phyloP scores from a whole-genome alignment of 2,888 invertebrate genomes.

The Trichopria drosophilae region DNA sequence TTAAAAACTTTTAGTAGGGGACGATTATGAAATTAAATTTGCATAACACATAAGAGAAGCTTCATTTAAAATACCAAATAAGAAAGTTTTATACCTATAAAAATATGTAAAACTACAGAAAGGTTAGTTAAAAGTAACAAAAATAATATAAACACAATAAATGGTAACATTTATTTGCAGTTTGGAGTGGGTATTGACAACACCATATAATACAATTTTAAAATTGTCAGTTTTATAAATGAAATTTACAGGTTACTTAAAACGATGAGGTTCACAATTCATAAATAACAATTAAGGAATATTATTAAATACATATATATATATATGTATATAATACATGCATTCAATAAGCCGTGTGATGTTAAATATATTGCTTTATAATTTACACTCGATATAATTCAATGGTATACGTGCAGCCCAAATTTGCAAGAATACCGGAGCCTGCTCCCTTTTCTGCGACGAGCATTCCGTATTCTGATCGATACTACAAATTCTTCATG shows the following conservation, averaged over 20 bases:
- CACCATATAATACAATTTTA: constrained; percentile 40
- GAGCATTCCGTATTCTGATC: constrained; percentile 10
- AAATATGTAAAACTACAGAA: no score
- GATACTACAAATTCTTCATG: constrained; percentile 21
- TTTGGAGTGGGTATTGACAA: constrained; percentile 43
- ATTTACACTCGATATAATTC: constrained; percentile 22
- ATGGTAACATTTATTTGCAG: constrained; percentile 51
- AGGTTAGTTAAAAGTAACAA: constrained; percentile 10
- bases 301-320: constrained; percentile 22
- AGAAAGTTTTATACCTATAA: no score
- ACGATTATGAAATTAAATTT: no score
- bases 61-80: no score
- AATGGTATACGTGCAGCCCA: constrained; percentile 18
- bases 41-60: no score
- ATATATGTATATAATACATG: not conserved
- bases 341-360: no score
- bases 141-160: constrained; percentile 44
- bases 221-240: no score
- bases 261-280: constrained; percentile 30
- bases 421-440: constrained; percentile 17
- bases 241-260: constrained; percentile 36
- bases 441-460: constrained; percentile 22
- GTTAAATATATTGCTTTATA: constrained; percentile 30
- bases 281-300: constrained; percentile 30
- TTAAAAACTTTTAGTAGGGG: no score